Evolutionary conservation across 2,797 vertebrate species (phyloP).

Genomic region (Mionectes olivaceus): DNA sequence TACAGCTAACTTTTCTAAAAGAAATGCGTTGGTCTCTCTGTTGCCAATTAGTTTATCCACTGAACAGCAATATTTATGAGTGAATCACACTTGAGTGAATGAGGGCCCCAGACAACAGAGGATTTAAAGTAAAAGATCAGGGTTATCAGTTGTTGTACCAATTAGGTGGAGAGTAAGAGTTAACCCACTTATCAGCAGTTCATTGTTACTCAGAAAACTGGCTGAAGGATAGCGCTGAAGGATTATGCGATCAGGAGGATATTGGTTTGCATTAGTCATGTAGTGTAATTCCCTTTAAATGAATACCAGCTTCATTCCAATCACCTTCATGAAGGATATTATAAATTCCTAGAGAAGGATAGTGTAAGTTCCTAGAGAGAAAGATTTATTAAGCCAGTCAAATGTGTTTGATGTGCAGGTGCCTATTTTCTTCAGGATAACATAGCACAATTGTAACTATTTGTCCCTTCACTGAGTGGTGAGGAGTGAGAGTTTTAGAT

Average conservation of each 20-base stretch:
- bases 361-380: not conserved
- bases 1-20: not conserved
- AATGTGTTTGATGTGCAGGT: not conserved
- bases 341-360: not conserved
- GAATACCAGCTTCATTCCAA: not conserved
- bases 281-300: not conserved
- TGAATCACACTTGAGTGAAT: not conserved
- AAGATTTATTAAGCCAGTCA: not conserved
- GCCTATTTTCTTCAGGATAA: not conserved
- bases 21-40: not conserved
- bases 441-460: not conserved
- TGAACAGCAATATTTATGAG: not conserved
- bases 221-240: not conserved
- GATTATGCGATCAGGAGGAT: not conserved
- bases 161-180: not conserved
- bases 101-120: not conserved
- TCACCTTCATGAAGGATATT: not conserved
- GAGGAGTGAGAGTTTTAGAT: not conserved
- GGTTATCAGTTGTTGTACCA: not conserved
- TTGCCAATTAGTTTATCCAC: not conserved
- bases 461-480: not conserved
- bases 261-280: not conserved
- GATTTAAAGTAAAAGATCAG: slow-evolving; percentile 21
- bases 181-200: not conserved
- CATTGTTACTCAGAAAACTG: not conserved